A percentile compares a stretch with the other conserved stretches of the same genome.
phyloP scores from a whole-genome alignment of 2,888 invertebrate species.

The Junonia oenone region DNA sequence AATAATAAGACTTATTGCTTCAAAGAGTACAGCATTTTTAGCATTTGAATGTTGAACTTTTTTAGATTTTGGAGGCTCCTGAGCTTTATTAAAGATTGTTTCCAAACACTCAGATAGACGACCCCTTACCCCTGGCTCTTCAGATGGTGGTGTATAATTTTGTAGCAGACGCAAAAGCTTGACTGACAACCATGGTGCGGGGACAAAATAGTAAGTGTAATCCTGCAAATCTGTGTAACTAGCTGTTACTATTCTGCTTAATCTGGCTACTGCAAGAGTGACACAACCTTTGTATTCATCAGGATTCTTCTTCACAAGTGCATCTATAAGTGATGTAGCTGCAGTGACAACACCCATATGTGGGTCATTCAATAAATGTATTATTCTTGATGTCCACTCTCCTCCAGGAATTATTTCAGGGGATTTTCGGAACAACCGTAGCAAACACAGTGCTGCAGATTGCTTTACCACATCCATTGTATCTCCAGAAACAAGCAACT shows the following conservation, averaged over 20 bases:
- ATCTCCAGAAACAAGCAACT: slow-evolving; percentile 98
- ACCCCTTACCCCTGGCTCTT: slow-evolving; percentile 95
- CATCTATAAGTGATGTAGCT: slow-evolving; percentile 98
- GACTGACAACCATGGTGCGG: slow-evolving; percentile 99
- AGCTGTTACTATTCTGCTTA: slow-evolving; percentile 98
- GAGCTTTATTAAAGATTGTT: slow-evolving; percentile 98
- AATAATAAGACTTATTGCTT: slow-evolving; percentile 99
- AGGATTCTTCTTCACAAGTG: slow-evolving; percentile 98
- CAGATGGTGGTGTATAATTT: slow-evolving; percentile 99
- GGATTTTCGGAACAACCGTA: slow-evolving; percentile 95
- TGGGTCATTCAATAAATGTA: slow-evolving; percentile 98
- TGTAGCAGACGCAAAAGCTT: slow-evolving; percentile 96
- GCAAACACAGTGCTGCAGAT: slow-evolving; percentile 97
- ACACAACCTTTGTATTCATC: slow-evolving; percentile 99
- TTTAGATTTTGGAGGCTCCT: slow-evolving; percentile 99
- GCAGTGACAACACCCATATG: slow-evolving; percentile 99
- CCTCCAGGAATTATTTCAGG: slow-evolving; percentile 98
- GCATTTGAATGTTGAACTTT: slow-evolving; percentile 99
- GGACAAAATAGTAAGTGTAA: slow-evolving; percentile 99
- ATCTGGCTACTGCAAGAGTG: slow-evolving; percentile 96
- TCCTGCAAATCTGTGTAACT: slow-evolving; percentile 99
- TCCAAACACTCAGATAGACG: slow-evolving; percentile 98
- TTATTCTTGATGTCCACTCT: slow-evolving; percentile 99
- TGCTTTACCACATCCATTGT: slow-evolving; percentile 99
- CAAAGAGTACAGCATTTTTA: slow-evolving; percentile 99